Conservation (phyloP, 2,797 vertebrate species). For the Saxicola maurus region DNA sequence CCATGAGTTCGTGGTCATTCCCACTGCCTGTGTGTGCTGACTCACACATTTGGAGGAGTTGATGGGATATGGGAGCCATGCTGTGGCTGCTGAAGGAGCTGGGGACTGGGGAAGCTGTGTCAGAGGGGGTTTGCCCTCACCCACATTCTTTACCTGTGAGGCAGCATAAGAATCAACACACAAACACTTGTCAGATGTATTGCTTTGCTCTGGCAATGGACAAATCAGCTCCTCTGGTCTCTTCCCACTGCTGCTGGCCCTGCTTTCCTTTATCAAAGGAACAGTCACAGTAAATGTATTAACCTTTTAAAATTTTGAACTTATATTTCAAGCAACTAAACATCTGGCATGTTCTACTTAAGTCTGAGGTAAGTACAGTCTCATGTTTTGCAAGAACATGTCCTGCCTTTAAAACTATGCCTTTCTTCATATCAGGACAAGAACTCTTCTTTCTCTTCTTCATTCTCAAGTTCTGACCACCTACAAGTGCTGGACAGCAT, state of each 20-base stretch:
- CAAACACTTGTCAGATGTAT: not conserved
- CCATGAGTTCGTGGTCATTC: not conserved
- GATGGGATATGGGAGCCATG: not conserved
- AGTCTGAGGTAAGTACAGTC: not conserved
- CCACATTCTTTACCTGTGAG: not conserved
- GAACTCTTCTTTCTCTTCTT: not conserved
- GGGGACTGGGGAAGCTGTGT: not conserved
- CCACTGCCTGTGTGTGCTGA: rapidly evolving
- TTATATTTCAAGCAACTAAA: not conserved
- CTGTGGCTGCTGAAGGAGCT: not conserved
- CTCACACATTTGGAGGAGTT: not conserved
- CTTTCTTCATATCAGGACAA: not conserved
- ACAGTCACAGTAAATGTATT: not conserved
- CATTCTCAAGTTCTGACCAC: not conserved
- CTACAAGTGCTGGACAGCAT: not conserved
- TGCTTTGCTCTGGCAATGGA: not conserved
- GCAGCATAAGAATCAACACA: not conserved
- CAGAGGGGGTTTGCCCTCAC: not conserved
- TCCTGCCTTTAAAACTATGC: not conserved
- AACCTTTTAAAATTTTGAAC: not conserved
- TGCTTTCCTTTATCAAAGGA: not conserved
- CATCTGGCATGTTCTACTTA: not conserved
- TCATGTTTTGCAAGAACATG: not conserved
- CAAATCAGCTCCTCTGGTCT: not conserved
- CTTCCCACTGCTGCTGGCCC: not conserved